phyloP scores from a whole-genome alignment of 2,888 invertebrate genomes.

The Torymus tubicola region DNA sequence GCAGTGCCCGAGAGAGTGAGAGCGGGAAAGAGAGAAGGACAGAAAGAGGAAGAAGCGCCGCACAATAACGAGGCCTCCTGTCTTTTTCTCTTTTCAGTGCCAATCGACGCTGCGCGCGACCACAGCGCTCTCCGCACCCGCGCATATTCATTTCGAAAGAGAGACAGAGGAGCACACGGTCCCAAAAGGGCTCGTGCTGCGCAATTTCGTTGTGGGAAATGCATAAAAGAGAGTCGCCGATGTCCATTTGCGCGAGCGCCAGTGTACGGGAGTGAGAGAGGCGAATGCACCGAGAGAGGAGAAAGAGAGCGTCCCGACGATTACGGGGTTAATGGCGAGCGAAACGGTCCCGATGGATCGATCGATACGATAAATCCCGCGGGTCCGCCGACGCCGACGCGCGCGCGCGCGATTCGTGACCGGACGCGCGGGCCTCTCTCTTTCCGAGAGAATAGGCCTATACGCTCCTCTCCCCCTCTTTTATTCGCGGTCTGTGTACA shows the following conservation, averaged over 20 bases:
- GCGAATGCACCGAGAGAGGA: slow-evolving; percentile 21
- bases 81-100: slow-evolving; percentile 10
- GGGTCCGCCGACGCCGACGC: slow-evolving; percentile 42
- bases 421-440: slow-evolving; percentile 42
- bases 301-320: slow-evolving; percentile 55
- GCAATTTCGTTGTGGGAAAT: slow-evolving; percentile 52
- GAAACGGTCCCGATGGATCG: slow-evolving; percentile 60
- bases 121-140: neutral
- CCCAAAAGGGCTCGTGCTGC: slow-evolving; percentile 48
- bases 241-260: slow-evolving; percentile 28
- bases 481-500: neutral
- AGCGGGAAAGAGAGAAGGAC: neutral
- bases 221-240: slow-evolving; percentile 40
- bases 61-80: slow-evolving; percentile 35
- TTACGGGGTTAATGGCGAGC: slow-evolving; percentile 62
- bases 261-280: slow-evolving; percentile 4
- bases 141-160: slow-evolving; percentile 25
- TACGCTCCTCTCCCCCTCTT: slow-evolving; percentile 9
- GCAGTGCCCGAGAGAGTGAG: no score
- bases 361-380: slow-evolving; percentile 62
- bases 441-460: slow-evolving; percentile 1
- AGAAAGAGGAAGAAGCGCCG: slow-evolving; percentile 11
- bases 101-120: slow-evolving; percentile 3
- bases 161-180: slow-evolving; percentile 28
- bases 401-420: slow-evolving; percentile 59